These are phyloP conservation scores for Acholoe squamosa DNA, from an alignment of 2,888 invertebrate species.

Conservation along the genomic window DNA sequence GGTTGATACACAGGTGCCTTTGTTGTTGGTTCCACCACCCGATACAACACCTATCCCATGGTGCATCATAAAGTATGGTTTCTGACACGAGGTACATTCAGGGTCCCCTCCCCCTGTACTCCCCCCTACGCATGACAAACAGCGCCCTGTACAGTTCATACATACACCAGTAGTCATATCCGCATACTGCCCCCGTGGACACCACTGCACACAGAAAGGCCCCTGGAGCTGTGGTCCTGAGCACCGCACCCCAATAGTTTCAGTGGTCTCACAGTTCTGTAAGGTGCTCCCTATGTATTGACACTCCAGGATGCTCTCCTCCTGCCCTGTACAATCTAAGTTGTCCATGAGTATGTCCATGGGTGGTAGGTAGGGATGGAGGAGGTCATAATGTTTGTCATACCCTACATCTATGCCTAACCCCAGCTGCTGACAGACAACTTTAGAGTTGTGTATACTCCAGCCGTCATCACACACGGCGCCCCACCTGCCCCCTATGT, in stretches of 20 bases:
- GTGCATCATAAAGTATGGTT: slow-evolving; percentile 48
- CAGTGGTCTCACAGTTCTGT: slow-evolving; percentile 64
- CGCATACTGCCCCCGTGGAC: slow-evolving; percentile 63
- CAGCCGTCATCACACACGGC: slow-evolving; percentile 66
- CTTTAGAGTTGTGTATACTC: slow-evolving; percentile 62
- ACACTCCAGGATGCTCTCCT: slow-evolving; percentile 62
- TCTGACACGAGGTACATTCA: slow-evolving; percentile 32
- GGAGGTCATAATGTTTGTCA: slow-evolving; percentile 43
- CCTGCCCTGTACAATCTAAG: slow-evolving; percentile 47
- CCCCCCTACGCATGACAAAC: slow-evolving; percentile 51
- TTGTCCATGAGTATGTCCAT: slow-evolving; percentile 61
- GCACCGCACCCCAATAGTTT: slow-evolving; percentile 63
- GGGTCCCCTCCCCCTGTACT: background rate
- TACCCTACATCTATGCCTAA: slow-evolving; percentile 60
- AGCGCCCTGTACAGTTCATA: slow-evolving; percentile 45
- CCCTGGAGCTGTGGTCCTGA: slow-evolving; percentile 60
- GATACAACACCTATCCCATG: background rate
- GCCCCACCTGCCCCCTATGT: slow-evolving; percentile 43
- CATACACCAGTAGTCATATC: slow-evolving; percentile 46
- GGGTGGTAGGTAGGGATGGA: slow-evolving; percentile 51
- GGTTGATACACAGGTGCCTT: slow-evolving; percentile 19
- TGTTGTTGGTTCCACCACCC: background rate
- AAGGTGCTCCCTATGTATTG: background rate
- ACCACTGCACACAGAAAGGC: slow-evolving; percentile 44
- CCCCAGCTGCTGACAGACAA: slow-evolving; percentile 67